Evolutionary conservation across 2,113 vertebrate species (phyloP).

Genomic region (Odobenus rosmarus): DNA sequence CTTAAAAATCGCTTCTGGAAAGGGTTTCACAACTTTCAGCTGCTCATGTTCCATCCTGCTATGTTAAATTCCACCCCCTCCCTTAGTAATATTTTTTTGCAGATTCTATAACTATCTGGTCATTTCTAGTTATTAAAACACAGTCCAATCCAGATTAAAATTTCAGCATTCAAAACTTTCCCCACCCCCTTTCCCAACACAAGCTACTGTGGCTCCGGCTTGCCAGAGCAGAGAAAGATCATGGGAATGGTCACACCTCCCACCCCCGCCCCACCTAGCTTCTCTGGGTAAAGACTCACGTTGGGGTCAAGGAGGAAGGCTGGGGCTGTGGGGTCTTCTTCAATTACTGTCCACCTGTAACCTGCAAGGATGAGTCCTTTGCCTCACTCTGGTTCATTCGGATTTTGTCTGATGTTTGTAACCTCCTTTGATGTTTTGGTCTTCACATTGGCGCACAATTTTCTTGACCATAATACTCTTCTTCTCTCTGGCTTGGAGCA

Average conservation of each 20-base stretch:
- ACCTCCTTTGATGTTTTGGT: not conserved
- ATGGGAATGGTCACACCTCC: not conserved
- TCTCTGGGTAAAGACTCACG: not conserved
- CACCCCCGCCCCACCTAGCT: not conserved
- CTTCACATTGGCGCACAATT: not conserved
- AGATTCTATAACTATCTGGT: not conserved
- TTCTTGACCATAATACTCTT: not conserved
- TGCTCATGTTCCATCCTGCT: not conserved
- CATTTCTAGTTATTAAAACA: not conserved
- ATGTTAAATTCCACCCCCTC: not conserved
- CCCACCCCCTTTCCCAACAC: not conserved
- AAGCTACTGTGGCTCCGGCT: not conserved
- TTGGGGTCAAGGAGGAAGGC: not conserved
- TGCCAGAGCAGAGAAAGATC: not conserved
- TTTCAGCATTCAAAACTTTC: not conserved
- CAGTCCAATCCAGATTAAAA: not conserved
- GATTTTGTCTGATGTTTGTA: not conserved
- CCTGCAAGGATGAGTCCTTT: not conserved
- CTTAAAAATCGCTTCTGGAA: not conserved
- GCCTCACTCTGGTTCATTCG: not conserved
- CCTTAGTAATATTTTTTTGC: not conserved
- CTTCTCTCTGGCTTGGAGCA: not conserved
- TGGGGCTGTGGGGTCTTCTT: not conserved
- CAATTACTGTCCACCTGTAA: not conserved
- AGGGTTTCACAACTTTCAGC: not conserved